Base-by-base conservation (phyloP, 2,888 invertebrate genomes). In the Neoscelio sp. region DNA sequence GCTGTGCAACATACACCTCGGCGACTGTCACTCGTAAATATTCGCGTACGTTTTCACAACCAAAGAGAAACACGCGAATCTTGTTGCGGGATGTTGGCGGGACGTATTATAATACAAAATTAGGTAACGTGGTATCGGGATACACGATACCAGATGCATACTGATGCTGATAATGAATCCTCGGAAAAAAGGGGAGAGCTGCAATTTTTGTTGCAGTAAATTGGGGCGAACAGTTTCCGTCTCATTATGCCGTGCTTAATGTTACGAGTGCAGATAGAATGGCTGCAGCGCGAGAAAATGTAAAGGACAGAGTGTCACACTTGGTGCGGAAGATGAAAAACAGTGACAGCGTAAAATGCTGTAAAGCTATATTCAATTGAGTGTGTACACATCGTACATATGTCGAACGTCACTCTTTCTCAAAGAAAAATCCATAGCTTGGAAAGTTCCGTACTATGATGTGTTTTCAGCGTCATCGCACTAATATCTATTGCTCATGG, bases 281-380 rank as follows among this genome's bases (percentile, higher is more conserved):
- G n/a, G n/a, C 26, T 26, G 15, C 38, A 28, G 30, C 30, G 12
- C 18, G 26, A 42, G 44, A 33, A 56, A 64, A 64, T 54, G 26
- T 52, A 60, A 67, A 54, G 30, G 52, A 48, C 38, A 54, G 17
- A 60, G 48, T 48, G 68, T 48, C 70, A 50, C 26, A 54, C 40
- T 56, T 48, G 28, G 62, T 20, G 40, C 33, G 20, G 10, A 54
- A 54, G 64, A 76, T 62, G 54, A 40, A 64, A 70, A 64, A 70
- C 58, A 77, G 64, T 44, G 65, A 58, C 52, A 65, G 60, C 84
- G 80, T 83, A 84, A 86, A 87, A 85, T 83, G 78, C 64, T 82
- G 82, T 86, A 85, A 85, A 86, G 85, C 85, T 85, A 86, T 86
- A 85, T 86, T 85, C 86, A 82, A 87, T 87, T 84, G 83, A 65